Conservation (phyloP, 2,888 invertebrate genomes). For the Chouioia cunea region DNA sequence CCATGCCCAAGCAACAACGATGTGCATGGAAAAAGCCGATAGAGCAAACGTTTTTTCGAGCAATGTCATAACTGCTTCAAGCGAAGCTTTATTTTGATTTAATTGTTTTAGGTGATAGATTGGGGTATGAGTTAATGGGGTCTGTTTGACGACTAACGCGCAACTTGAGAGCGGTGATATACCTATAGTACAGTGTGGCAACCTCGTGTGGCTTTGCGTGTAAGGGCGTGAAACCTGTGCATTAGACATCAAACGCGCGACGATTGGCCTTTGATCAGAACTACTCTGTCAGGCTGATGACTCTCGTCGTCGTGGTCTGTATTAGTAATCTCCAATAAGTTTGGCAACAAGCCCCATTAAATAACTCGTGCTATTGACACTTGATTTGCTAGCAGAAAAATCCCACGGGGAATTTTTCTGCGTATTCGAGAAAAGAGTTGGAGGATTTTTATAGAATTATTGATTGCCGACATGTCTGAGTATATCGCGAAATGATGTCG, state of each 20-base stretch:
- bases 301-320: conserved; percentile 61
- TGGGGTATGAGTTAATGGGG: conserved; percentile 16
- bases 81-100: not conserved
- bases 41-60: too few species aligned
- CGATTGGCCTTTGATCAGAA: conserved; percentile 64
- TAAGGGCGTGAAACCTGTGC: conserved; percentile 53
- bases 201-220: not conserved
- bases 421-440: not conserved
- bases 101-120: conserved; percentile 3
- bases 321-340: conserved; percentile 43
- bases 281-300: conserved; percentile 56
- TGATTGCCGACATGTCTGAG: not conserved
- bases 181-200: not conserved
- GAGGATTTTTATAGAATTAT: not conserved
- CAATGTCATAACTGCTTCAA: too few species aligned
- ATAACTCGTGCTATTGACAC: conserved; percentile 32
- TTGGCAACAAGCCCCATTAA: conserved; percentile 2
- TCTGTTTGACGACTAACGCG: conserved; percentile 12
- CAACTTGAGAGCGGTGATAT: not conserved
- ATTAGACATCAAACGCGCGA: conserved; percentile 66
- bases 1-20: not conserved
- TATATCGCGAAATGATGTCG: conserved; percentile 54
- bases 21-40: not conserved
- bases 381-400: not conserved
- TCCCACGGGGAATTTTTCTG: not conserved